A percentile compares a stretch with the other conserved stretches of the same genome.
phyloP scores from a whole-genome alignment of 2,888 invertebrate species.

The Orthonychiurus folsomi region DNA sequence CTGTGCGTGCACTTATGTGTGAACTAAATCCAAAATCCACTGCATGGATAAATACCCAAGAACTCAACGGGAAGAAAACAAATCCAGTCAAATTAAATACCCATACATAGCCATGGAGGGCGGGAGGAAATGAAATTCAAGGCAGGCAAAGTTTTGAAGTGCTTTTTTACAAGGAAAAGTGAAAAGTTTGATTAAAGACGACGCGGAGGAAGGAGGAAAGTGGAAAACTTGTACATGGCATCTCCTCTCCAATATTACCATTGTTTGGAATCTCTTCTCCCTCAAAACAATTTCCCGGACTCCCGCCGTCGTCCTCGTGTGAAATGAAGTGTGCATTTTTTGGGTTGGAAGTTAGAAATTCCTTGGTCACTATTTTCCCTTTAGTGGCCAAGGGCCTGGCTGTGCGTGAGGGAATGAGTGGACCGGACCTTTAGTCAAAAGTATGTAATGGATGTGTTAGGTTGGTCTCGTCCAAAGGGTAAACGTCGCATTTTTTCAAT shows the following conservation, averaged over 20 bases:
- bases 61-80: no score
- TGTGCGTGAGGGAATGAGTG: no score
- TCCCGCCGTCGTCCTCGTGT: background rate
- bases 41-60: no score
- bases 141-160: background rate
- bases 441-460: no score
- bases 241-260: background rate
- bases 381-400: no score
- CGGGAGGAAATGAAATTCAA: background rate
- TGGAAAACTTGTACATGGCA: background rate
- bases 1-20: no score
- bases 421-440: no score
- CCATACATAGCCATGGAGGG: background rate
- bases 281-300: background rate
- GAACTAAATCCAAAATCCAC: no score
- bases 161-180: background rate
- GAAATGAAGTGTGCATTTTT: background rate
- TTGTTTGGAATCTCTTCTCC: background rate
- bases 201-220: background rate
- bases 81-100: background rate
- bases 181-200: background rate
- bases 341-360: background rate
- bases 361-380: background rate
- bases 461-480: no score
- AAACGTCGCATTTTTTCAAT: no score